Conservation (phyloP, 2,113 vertebrate species). For the Poeciliopsis retropinna region DNA sequence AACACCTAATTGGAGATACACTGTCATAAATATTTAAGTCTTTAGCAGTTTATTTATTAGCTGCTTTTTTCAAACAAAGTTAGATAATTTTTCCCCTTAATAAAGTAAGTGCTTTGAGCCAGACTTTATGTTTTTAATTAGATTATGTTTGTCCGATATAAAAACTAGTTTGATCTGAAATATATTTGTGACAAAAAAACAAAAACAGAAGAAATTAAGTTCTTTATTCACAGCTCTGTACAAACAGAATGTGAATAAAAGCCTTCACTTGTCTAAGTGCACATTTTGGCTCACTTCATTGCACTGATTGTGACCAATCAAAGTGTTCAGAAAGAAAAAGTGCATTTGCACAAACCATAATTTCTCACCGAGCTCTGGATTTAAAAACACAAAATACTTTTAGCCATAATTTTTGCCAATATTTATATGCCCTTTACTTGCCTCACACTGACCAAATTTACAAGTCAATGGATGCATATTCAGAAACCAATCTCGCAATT, state of each 20-base stretch:
- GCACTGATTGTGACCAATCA: background rate
- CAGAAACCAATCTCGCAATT: background rate
- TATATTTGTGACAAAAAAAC: too few species aligned
- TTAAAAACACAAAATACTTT: background rate
- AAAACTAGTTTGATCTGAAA: too few species aligned
- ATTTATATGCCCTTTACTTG: too few species aligned
- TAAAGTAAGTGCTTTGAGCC: too few species aligned
- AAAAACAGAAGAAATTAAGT: too few species aligned
- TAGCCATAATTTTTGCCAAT: background rate
- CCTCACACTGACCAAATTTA: background rate
- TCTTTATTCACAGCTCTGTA: background rate
- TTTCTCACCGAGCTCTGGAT: background rate
- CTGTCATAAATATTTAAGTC: too few species aligned
- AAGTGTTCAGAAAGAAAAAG: background rate
- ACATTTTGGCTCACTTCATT: background rate
- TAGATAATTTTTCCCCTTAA: too few species aligned
- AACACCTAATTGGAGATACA: too few species aligned
- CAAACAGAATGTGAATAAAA: background rate
- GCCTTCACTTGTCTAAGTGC: background rate
- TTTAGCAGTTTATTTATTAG: too few species aligned
- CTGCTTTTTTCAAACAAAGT: too few species aligned
- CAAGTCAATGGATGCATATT: slow-evolving; percentile 3
- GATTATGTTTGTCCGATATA: background rate
- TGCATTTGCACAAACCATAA: background rate
- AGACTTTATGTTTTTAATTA: too few species aligned